These are phyloP conservation scores for Teleogryllus oceanicus DNA, from an alignment of 2,888 invertebrate species.

Conservation along the genomic window DNA sequence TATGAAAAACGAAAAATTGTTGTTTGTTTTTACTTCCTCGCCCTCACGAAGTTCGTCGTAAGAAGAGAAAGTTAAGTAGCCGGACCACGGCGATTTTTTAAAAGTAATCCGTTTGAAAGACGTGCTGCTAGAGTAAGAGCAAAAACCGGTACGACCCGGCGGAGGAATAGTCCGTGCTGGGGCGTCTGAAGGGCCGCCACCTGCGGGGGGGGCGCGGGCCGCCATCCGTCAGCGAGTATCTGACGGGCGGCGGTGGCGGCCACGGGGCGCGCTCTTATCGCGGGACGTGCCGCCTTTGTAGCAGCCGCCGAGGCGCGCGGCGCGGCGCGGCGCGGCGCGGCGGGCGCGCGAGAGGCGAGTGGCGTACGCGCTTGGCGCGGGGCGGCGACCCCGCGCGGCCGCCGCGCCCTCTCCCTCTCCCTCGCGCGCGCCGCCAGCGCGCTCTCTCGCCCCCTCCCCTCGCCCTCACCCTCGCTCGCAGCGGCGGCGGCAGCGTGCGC, in stretches of 20 bases:
- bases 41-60: too few species aligned
- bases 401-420: slow-evolving; percentile 20
- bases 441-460: slow-evolving; percentile 47
- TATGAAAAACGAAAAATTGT: too few species aligned
- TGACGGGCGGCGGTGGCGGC: not conserved
- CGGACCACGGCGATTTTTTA: too few species aligned
- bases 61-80: too few species aligned
- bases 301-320: not conserved
- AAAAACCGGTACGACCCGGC: too few species aligned
- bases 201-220: not conserved
- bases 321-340: not conserved
- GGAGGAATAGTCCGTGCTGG: too few species aligned
- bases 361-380: not conserved
- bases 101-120: too few species aligned
- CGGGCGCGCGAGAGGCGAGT: not conserved
- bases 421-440: slow-evolving; percentile 39
- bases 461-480: slow-evolving; percentile 29
- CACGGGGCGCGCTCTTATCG: not conserved
- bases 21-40: too few species aligned
- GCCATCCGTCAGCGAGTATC: slow-evolving; percentile 18
- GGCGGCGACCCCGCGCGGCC: slow-evolving; percentile 3
- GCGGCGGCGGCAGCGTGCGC: not conserved
- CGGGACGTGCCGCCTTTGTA: not conserved
- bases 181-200: not conserved
- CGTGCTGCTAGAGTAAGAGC: too few species aligned